A percentile compares a stretch with the other conserved stretches of the same genome.
Conservation (phyloP, 2,113 vertebrate species). For the Ivindomyrus marchei region DNA sequence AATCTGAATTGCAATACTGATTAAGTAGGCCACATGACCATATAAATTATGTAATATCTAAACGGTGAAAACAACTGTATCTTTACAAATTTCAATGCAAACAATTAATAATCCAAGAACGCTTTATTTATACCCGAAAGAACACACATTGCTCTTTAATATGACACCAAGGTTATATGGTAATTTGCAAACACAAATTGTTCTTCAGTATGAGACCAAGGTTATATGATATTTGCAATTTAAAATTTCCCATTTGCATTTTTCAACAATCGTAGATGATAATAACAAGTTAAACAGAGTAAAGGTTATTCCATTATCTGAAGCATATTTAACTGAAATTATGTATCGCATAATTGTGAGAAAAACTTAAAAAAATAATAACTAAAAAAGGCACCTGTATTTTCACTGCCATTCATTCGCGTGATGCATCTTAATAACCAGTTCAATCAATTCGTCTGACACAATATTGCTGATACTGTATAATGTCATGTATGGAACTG, state of each 20-base stretch:
- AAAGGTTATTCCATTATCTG: background rate
- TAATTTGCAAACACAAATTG: conserved; percentile 13
- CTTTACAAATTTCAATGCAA: conserved; percentile 2
- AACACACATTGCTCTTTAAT: conserved; percentile 4
- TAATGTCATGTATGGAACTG: background rate
- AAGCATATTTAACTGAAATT: conserved; percentile 6
- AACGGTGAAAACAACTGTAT: background rate
- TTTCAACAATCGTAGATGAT: background rate
- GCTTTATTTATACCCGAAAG: background rate
- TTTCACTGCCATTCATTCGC: background rate
- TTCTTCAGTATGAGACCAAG: conserved; percentile 3
- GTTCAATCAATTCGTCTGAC: background rate
- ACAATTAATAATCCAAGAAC: background rate
- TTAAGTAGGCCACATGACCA: background rate
- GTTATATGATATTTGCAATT: conserved; percentile 8
- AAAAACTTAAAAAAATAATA: background rate
- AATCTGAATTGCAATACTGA: background rate
- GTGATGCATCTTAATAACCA: background rate
- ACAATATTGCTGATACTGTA: background rate
- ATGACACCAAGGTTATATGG: conserved; percentile 11
- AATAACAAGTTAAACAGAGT: conserved; percentile 7
- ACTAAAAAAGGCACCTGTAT: background rate
- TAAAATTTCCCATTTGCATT: conserved; percentile 8
- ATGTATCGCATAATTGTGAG: background rate
- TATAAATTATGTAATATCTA: background rate